phyloP scores from a whole-genome alignment of 1,140 invertebrate genomes.

The Drosophila obscura region DNA sequence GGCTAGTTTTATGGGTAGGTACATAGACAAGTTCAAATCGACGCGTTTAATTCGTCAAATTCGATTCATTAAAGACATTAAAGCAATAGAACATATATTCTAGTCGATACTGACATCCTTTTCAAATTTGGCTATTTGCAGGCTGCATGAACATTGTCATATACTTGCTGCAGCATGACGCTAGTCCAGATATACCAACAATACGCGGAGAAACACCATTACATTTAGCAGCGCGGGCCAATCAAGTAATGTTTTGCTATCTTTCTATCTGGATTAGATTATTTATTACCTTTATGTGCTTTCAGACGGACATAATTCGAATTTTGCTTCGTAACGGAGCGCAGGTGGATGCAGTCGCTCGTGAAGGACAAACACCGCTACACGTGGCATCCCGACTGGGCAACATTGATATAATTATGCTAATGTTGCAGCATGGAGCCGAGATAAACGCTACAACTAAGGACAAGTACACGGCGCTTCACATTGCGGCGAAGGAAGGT shows the following conservation, averaged over 20 bases:
- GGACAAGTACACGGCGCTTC: conserved; percentile 97
- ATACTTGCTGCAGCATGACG: conserved; percentile 96
- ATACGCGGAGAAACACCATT: conserved; percentile 98
- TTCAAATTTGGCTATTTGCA: conserved; percentile 12
- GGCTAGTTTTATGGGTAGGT: conserved; percentile 96
- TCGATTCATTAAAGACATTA: too few species aligned
- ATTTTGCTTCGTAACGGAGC: conserved; percentile 98
- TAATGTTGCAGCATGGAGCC: conserved; percentile 95
- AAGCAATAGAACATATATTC: neutral
- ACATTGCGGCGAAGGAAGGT: conserved; percentile 98
- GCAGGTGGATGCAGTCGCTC: conserved; percentile 96
- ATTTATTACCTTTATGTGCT: neutral
- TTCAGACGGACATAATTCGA: conserved; percentile 95
- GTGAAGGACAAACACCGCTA: conserved; percentile 96
- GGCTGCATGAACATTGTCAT: conserved; percentile 99
- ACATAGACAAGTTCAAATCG: neutral
- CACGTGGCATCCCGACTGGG: conserved; percentile 96
- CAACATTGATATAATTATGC: conserved; percentile 96
- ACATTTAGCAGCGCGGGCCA: conserved; percentile 97
- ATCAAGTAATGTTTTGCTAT: conserved; percentile 84
- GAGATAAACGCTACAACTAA: conserved; percentile 94
- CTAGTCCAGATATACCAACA: conserved; percentile 96
- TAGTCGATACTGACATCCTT: neutral
- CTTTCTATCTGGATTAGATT: neutral
- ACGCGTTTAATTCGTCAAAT: too few species aligned